Conservation (phyloP, 2,888 invertebrate species). For the Acleris holmiana region DNA sequence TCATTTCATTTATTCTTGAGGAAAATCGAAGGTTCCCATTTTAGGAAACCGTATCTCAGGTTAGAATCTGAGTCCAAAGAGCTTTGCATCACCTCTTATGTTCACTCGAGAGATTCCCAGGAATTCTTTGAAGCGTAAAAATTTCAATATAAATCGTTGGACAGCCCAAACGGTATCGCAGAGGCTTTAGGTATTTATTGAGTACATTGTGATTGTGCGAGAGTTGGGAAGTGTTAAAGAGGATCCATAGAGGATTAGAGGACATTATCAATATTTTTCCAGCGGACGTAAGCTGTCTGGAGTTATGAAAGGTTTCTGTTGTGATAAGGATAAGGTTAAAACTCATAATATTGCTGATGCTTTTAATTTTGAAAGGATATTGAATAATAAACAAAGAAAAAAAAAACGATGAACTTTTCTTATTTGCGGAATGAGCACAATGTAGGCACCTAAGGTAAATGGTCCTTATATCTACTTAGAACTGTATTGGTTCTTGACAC, state of each 20-base stretch:
- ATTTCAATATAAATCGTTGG: conserved; percentile 60
- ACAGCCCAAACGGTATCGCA: conserved; percentile 42
- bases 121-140: conserved; percentile 57
- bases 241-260: neutral
- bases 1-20: too few relatives aligned
- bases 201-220: conserved; percentile 36
- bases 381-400: too few relatives aligned
- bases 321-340: neutral
- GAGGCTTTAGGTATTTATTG: conserved; percentile 44
- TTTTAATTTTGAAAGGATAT: too few relatives aligned
- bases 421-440: too few relatives aligned
- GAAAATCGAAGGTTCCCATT: neutral
- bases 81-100: conserved; percentile 37
- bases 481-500: too few relatives aligned
- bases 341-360: too few relatives aligned
- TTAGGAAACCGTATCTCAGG: neutral
- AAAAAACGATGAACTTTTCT: too few relatives aligned
- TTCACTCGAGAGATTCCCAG: conserved; percentile 50
- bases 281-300: neutral
- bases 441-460: too few relatives aligned
- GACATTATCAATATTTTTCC: conserved; percentile 1
- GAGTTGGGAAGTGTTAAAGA: neutral
- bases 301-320: neutral
- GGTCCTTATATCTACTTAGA: too few relatives aligned
- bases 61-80: conserved; percentile 38